Percentiles rank a stretch among this genome's conserved stretches.
Conservation (phyloP, 2,888 invertebrate genomes). For the Boloria selene region DNA sequence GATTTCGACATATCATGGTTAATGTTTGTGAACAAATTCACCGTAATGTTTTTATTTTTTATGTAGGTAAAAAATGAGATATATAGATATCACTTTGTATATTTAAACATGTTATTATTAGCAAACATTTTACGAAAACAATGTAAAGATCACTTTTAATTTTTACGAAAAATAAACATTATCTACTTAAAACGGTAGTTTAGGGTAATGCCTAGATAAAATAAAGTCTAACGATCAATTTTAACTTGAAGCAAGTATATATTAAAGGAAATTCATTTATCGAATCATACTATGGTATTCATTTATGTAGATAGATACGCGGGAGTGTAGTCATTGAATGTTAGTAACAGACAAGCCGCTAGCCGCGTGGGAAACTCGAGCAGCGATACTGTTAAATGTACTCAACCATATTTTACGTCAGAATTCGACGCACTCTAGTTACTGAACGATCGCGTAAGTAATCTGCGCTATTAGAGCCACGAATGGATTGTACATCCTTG, state of each 20-base stretch:
- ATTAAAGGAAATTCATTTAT: constrained; percentile 24
- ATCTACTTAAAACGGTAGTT: background rate
- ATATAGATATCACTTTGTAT: too few species aligned
- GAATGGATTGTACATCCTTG: constrained; percentile 74
- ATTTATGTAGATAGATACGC: constrained; percentile 38
- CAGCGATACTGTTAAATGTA: constrained; percentile 53
- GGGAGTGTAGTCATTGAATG: constrained; percentile 37
- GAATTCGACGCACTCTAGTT: constrained; percentile 65
- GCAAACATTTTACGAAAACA: too few species aligned
- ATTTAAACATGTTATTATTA: too few species aligned
- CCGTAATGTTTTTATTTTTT: constrained; percentile 25
- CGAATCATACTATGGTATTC: constrained; percentile 29
- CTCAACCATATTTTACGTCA: constrained; percentile 68
- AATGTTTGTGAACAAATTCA: constrained; percentile 63
- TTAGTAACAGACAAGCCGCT: constrained; percentile 42
- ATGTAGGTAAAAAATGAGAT: background rate
- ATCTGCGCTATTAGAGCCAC: constrained; percentile 64
- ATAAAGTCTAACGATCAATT: background rate
- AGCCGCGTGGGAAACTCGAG: constrained; percentile 71
- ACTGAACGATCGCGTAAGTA: constrained; percentile 53
- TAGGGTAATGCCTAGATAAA: background rate
- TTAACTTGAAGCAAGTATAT: constrained; percentile 15
- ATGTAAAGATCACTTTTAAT: too few species aligned
- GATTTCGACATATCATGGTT: constrained; percentile 68
- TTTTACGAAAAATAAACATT: too few species aligned